Evolutionary conservation across 2,113 vertebrate genomes (phyloP).

Genomic region (Lota lota): DNA sequence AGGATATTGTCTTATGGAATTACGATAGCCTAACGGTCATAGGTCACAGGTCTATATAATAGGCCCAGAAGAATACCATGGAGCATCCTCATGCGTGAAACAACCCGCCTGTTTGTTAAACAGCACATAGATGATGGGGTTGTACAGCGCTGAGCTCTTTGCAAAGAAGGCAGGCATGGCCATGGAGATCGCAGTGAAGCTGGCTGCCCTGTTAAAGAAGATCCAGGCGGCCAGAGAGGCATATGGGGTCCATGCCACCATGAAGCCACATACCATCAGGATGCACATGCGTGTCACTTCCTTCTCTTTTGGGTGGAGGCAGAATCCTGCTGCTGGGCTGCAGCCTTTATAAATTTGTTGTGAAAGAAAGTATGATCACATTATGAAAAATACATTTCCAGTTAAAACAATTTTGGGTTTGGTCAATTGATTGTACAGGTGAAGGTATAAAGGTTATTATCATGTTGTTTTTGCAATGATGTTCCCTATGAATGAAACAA

Average conservation of each 20-base stretch:
- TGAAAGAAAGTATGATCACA: neutral
- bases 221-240: slow-evolving; percentile 76
- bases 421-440: no score
- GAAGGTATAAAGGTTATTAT: no score
- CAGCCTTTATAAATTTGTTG: slow-evolving; percentile 55
- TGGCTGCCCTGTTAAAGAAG: slow-evolving; percentile 77
- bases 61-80: no score
- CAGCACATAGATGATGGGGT: slow-evolving; percentile 71
- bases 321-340: slow-evolving; percentile 77
- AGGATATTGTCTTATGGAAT: no score
- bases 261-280: slow-evolving; percentile 77
- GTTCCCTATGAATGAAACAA: no score
- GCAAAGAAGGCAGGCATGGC: slow-evolving; percentile 79
- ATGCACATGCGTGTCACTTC: slow-evolving; percentile 80
- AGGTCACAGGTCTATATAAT: no score
- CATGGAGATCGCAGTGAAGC: slow-evolving; percentile 49
- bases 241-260: slow-evolving; percentile 77
- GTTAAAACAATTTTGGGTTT: no score
- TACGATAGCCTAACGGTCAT: no score
- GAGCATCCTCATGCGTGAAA: no score
- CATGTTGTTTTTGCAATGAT: no score
- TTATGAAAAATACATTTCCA: no score
- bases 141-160: slow-evolving; percentile 80
- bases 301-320: slow-evolving; percentile 78
- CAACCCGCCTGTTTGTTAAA: slow-evolving; percentile 24